A percentile compares a stretch with the other conserved stretches of the same genome.
These are phyloP conservation scores for Pangasius krempfi DNA, from an alignment of 2,797 vertebrate species.

Conservation along the genomic window DNA sequence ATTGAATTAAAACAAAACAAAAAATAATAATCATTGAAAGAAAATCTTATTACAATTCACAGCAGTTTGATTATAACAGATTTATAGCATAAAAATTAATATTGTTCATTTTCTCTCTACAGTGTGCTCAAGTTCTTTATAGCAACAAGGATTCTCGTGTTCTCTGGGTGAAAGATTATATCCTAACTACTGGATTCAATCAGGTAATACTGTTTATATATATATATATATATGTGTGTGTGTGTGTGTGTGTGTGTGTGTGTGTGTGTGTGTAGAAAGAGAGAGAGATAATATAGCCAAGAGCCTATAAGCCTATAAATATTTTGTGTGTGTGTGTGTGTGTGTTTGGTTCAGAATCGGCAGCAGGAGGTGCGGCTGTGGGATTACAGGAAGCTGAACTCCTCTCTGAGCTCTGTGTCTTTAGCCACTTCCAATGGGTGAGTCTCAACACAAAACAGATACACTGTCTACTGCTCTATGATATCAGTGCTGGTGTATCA, in stretches of 20 bases:
- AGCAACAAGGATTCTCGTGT: constrained; percentile 86
- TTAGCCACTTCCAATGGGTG: constrained; percentile 87
- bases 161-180: constrained; percentile 81
- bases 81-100: background rate
- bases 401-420: constrained; percentile 72
- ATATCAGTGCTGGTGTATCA: background rate
- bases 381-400: constrained; percentile 83
- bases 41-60: background rate
- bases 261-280: background rate
- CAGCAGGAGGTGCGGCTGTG: constrained; percentile 88
- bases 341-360: constrained; percentile 74
- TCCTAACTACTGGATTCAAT: constrained; percentile 88
- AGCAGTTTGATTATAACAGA: background rate
- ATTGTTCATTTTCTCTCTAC: constrained; percentile 39
- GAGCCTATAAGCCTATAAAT: background rate
- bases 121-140: constrained; percentile 82
- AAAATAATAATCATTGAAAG: background rate
- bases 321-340: background rate
- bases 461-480: background rate
- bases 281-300: background rate
- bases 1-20: background rate
- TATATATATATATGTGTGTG: background rate
- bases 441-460: constrained; percentile 58
- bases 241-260: no score
- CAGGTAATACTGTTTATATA: constrained; percentile 74